Evolutionary conservation across 2,113 vertebrate species (phyloP).

Genomic region (Atractosteus spatula): DNA sequence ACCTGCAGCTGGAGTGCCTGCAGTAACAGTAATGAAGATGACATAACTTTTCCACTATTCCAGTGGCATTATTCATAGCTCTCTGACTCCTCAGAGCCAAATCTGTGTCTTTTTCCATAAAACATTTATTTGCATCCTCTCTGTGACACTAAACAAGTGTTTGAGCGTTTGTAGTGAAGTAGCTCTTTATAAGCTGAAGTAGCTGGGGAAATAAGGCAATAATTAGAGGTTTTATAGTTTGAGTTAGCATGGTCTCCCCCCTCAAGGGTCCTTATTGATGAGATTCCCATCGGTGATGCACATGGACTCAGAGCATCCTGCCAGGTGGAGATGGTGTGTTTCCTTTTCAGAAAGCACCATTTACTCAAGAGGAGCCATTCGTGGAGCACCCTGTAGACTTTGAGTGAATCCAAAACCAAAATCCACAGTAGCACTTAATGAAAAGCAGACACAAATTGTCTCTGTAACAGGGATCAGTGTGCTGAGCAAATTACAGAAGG

Average conservation of each 20-base stretch:
- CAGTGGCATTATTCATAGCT: not conserved
- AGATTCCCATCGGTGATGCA: not conserved
- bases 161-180: constrained; percentile 7
- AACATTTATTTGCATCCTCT: not conserved
- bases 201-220: not conserved
- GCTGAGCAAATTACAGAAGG: no score
- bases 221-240: not conserved
- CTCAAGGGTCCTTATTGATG: constrained; percentile 7
- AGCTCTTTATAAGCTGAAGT: not conserved
- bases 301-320: no score
- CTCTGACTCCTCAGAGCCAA: not conserved
- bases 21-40: no score
- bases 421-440: no score
- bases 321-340: no score
- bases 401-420: no score
- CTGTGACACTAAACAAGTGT: not conserved
- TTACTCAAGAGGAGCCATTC: no score
- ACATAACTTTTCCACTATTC: not conserved
- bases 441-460: no score
- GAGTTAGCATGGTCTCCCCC: not conserved
- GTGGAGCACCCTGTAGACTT: no score
- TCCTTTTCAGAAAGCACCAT: no score
- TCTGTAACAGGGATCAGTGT: no score
- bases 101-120: not conserved
- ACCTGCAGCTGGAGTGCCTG: no score